These are phyloP conservation scores for Trichogramma dendrolimi DNA, from an alignment of 2,888 invertebrate species.

Conservation along the genomic window DNA sequence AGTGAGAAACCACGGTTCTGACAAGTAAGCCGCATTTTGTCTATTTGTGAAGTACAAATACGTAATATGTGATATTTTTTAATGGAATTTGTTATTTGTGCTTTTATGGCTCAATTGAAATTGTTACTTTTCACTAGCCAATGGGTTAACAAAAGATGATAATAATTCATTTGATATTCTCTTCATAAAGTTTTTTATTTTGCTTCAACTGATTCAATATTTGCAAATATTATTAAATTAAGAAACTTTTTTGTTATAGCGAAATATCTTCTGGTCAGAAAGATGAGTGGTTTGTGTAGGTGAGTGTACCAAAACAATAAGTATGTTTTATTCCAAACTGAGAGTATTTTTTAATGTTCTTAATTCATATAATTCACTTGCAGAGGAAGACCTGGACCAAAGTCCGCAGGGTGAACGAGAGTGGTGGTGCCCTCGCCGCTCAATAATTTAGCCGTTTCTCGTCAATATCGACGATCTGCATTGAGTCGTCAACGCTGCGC, in stretches of 20 bases:
- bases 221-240: constrained; percentile 18
- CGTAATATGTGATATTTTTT: background rate
- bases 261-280: constrained; percentile 65
- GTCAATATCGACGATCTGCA: constrained; percentile 16
- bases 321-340: background rate
- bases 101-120: background rate
- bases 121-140: background rate
- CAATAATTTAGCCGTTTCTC: constrained; percentile 27
- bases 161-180: background rate
- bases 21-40: constrained; percentile 47
- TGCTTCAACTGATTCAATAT: background rate
- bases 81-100: background rate
- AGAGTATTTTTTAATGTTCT: background rate
- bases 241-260: constrained; percentile 42
- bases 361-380: constrained; percentile 29
- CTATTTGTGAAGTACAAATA: background rate
- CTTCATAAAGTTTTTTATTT: background rate
- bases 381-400: constrained; percentile 59
- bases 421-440: constrained; percentile 52
- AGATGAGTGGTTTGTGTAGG: constrained; percentile 88
- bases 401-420: constrained; percentile 60
- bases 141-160: background rate
- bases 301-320: constrained; percentile 43
- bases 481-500: constrained; percentile 12
- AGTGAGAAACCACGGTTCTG: constrained; percentile 60